Base-by-base conservation (phyloP, 2,113 vertebrate genomes). In the Ptilonorhynchus violaceus region DNA sequence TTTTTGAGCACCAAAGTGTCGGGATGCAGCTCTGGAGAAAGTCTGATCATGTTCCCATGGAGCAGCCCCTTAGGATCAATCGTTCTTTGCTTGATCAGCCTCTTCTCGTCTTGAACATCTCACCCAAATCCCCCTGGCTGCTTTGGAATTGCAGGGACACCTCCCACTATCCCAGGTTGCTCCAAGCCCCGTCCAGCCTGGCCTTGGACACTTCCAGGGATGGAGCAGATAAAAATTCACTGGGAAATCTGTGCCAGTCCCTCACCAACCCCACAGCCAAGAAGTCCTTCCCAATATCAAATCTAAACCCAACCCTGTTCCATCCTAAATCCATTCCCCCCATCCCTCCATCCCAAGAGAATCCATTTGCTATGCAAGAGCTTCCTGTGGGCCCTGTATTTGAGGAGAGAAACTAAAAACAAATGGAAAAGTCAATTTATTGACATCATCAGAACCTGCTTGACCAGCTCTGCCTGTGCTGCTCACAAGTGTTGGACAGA, bases 11-110 rank as follows among this genome's bases (percentile, higher is more conserved):
- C 9, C 25, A 5, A 14, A 73, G 2, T 8, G 10, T 0, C 66
- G 46, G 23, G 35, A 35, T 3, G 3, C 3, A 14, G 31, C 18
- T 69, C 11, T 30, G 52, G 14, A 78, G 12, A 15, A 27, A 67
- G 0, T 67, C 19, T 52, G 55, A 4, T 28, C 25, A 0, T 2
- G 2, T 42, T 76, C 28, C n/a, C 6, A 21, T 1, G 1, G 15
- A 47, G 17, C 23, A 41, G 20, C 3, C 15, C 35, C 52, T 86
- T 33, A 2, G 6, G 15, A 8, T 78, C 27, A 41, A 35, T n/a
- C 39, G 35, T 7, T 88, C 19, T 56, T 23, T 42, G 15, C 11
- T 14, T 24, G 9, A 37, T 16, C 18, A 7, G 1, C 3, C 18
- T 35, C 18, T 72, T 19, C 15, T 44, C 37, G 2, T 21, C 15